Evolutionary conservation across 1,140 invertebrate genomes (phyloP), one percentile per base, ranked within the genome.

Genomic region (Contarinia nasturtii): DNA sequence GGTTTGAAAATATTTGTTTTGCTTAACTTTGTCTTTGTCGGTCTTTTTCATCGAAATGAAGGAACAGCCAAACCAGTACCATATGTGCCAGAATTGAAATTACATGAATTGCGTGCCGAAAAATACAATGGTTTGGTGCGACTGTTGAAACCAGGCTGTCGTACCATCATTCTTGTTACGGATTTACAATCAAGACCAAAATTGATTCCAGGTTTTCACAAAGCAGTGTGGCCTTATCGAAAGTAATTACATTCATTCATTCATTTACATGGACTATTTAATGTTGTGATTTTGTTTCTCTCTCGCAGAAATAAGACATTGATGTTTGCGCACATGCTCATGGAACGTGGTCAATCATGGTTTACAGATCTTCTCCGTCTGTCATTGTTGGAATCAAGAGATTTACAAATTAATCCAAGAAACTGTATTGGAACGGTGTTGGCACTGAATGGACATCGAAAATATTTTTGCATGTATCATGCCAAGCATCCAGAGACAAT

Each of bases 391-490:
- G 80, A 89, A 64, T 78, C 75, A 41, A 70, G 79, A 47, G 79
- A 87, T 53, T 69, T 96, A 46, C 79, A 83, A 52, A 94, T 98
- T 34, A 97, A 98, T 72, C 86, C 90, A 2, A 79, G 87, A 55
- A 97, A 97, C 70, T 96, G 91, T 66, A 81, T 97, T 33, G 95
- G 95, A 7, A 98, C 95, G 18, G 93, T 98, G 27, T 66, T 98
- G 18, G 86, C 91, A 1, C 67, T 98, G 33, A 98, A 97, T 68
- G 93, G 93, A 4, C 86, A 91, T 64, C 72, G 92, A 44, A 91
- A 92, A 67, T 97, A 97, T 67, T 97, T 96, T 68, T 96, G 89
- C 61, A 92, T 98, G 70, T 98, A 95, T 67, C 93, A 98, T 67
- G 89, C 92, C 33, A 94, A 92, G 63, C 87, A 92, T 53, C 72